Conservation (phyloP, 37 sponge, comb jelly and placozoan genomes). For the Agelas oroides region DNA sequence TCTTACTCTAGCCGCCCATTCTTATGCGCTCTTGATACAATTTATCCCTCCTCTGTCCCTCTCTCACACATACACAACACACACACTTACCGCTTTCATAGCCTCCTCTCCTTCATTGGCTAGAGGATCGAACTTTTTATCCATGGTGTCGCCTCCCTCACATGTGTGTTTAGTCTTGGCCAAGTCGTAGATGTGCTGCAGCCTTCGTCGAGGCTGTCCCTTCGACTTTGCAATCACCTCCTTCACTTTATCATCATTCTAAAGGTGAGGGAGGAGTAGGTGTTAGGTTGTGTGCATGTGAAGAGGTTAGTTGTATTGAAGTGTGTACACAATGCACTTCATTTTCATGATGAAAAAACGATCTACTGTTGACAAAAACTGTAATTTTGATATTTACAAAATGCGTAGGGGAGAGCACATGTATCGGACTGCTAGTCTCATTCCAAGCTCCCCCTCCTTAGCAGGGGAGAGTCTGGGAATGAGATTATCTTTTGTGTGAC, state of each 20-base stretch:
- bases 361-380: too few species aligned
- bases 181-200: slow-evolving; percentile 90
- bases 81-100: background rate
- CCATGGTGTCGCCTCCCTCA: slow-evolving; percentile 75
- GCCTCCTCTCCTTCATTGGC: background rate
- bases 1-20: too few species aligned
- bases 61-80: background rate
- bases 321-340: background rate
- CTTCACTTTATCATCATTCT: slow-evolving; percentile 92
- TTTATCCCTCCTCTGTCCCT: too few species aligned
- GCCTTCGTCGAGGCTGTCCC: slow-evolving; percentile 60
- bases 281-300: background rate
- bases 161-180: slow-evolving; percentile 84
- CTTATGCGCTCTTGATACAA: too few species aligned
- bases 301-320: background rate
- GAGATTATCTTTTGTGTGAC: too few species aligned
- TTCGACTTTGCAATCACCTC: slow-evolving; percentile 79
- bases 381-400: too few species aligned
- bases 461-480: too few species aligned
- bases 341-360: background rate
- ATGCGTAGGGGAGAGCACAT: too few species aligned
- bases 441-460: too few species aligned
- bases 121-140: slow-evolving; percentile 59
- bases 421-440: too few species aligned
- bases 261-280: too few species aligned